phyloP scores from a whole-genome alignment of 1,140 invertebrate genomes.

The Contarinia nasturtii region DNA sequence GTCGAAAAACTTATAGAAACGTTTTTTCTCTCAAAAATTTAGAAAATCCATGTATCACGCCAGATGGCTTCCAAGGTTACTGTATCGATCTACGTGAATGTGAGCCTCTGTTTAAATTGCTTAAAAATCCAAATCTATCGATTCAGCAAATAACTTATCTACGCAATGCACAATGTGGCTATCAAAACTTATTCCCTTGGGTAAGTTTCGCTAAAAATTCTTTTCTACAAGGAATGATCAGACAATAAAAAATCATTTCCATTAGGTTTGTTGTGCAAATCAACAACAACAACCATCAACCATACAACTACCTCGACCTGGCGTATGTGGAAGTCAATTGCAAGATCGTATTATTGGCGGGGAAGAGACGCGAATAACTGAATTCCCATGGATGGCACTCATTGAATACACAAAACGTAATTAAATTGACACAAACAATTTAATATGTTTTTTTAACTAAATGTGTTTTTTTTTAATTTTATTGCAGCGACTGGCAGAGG shows the following conservation, averaged over 20 bases:
- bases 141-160: not conserved
- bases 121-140: not conserved
- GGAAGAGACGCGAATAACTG: not conserved
- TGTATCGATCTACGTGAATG: not conserved
- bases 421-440: too few relatives aligned
- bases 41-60: not conserved
- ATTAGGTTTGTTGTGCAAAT: not conserved
- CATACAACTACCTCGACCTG: not conserved
- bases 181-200: not conserved
- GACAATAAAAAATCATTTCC: not conserved
- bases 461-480: too few relatives aligned
- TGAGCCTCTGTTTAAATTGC: not conserved
- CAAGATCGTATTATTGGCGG: not conserved
- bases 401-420: not conserved
- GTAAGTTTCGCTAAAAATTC: not conserved
- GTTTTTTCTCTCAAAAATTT: not conserved
- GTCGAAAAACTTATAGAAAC: too few relatives aligned
- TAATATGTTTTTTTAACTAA: too few relatives aligned
- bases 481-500: constrained; percentile 7
- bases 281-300: not conserved
- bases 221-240: too few relatives aligned
- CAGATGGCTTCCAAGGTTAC: not conserved
- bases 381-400: not conserved
- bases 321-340: not conserved
- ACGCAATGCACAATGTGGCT: not conserved